phyloP scores from a whole-genome alignment of 2,113 vertebrate genomes.

The Dicaeum eximium region DNA sequence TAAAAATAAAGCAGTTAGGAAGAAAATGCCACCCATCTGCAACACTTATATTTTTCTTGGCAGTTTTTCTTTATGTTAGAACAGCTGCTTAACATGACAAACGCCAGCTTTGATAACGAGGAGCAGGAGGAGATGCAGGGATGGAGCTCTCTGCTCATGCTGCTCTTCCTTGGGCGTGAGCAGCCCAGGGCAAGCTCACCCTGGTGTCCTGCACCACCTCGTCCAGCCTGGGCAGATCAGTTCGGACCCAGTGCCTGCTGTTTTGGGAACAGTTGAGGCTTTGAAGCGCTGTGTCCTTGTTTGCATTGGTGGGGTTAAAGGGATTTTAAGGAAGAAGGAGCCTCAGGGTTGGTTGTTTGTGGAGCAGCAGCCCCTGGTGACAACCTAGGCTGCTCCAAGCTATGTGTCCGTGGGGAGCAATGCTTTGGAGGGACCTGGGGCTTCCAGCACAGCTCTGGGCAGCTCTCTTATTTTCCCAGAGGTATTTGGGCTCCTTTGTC shows the following conservation, averaged over 20 bases:
- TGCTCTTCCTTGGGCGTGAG: neutral
- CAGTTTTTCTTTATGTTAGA: constrained; percentile 56
- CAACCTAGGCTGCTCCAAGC: neutral
- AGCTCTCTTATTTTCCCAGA: neutral
- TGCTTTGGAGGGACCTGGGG: neutral
- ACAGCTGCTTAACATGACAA: constrained; percentile 71
- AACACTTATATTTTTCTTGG: constrained; percentile 24
- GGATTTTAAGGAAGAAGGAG: neutral
- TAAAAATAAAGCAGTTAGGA: constrained; percentile 46
- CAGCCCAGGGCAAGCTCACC: neutral
- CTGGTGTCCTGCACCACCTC: neutral
- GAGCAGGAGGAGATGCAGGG: neutral
- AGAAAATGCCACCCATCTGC: constrained; percentile 53
- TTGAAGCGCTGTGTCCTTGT: accelerated
- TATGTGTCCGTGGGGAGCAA: accelerated
- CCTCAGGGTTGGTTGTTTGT: neutral
- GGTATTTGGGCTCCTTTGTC: neutral
- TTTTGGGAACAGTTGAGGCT: accelerated
- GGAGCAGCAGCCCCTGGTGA: neutral
- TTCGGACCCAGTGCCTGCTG: neutral
- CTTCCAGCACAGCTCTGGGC: neutral
- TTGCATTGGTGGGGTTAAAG: neutral
- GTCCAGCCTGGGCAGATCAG: neutral
- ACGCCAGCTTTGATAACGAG: constrained; percentile 26
- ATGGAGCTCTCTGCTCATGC: neutral